phyloP scores from a whole-genome alignment of 2,797 vertebrate species.

The Catamblyrhynchus diadema region DNA sequence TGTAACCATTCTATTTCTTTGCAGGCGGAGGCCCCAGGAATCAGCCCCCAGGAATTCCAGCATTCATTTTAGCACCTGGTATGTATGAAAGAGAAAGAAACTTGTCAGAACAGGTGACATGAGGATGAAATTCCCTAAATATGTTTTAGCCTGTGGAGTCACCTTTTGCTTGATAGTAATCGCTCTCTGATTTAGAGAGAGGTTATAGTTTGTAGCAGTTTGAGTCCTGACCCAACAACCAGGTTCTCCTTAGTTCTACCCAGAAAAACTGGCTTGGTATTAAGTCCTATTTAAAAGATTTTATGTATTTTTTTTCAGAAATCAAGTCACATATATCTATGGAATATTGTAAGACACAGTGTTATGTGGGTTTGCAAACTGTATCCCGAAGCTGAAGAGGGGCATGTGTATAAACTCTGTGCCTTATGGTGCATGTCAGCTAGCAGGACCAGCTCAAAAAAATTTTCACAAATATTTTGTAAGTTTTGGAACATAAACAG shows the following conservation, averaged over 20 bases:
- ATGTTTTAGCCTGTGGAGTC: conserved; percentile 21
- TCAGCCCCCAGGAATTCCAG: neutral
- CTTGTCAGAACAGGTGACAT: neutral
- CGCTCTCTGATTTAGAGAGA: neutral
- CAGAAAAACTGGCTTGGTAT: neutral
- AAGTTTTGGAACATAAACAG: neutral
- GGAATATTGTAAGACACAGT: neutral
- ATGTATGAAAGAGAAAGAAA: neutral
- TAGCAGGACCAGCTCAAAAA: neutral
- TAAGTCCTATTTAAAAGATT: neutral
- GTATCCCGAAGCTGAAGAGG: neutral
- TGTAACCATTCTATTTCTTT: neutral
- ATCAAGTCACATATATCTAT: neutral
- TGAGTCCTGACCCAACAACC: neutral
- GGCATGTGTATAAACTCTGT: neutral
- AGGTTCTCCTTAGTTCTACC: neutral
- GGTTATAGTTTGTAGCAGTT: neutral
- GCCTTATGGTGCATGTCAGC: neutral
- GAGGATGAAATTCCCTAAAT: conserved; percentile 2
- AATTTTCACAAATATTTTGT: neutral
- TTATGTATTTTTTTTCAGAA: neutral
- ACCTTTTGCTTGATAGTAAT: neutral
- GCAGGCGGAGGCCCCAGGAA: neutral
- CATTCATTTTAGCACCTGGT: neutral
- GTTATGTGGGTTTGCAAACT: neutral